phyloP scores from a whole-genome alignment of 2,888 invertebrate genomes.

The Apoderus coryli region DNA sequence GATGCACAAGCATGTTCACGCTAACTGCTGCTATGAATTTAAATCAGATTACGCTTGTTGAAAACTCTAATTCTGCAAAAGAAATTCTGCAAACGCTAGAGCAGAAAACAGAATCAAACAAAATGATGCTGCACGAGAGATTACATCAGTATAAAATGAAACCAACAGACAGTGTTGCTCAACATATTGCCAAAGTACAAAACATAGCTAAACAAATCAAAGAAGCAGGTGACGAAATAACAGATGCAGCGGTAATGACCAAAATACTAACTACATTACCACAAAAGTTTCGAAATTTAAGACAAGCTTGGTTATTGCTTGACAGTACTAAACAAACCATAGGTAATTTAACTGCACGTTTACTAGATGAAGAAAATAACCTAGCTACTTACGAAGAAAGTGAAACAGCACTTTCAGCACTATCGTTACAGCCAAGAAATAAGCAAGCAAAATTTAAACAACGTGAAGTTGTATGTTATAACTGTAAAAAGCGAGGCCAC shows the following conservation, averaged over 20 bases:
- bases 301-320: conserved; percentile 18
- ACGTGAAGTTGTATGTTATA: too few relatives aligned
- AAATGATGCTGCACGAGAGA: conserved; percentile 19
- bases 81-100: conserved; percentile 17
- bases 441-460: too few relatives aligned
- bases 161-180: conserved; percentile 17
- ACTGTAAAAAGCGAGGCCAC: neutral
- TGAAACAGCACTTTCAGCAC: conserved; percentile 10
- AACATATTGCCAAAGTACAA: conserved; percentile 21
- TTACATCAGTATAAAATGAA: conserved; percentile 18
- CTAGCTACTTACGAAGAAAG: conserved; percentile 10
- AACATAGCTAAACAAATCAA: conserved; percentile 19
- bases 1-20: conserved; percentile 16
- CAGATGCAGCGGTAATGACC: conserved; percentile 17
- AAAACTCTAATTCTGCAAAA: conserved; percentile 14
- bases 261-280: conserved; percentile 15
- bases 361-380: conserved; percentile 17
- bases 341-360: conserved; percentile 13
- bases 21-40: conserved; percentile 15
- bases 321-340: conserved; percentile 16
- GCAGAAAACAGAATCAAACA: conserved; percentile 17
- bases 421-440: neutral
- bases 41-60: conserved; percentile 13
- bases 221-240: conserved; percentile 16
- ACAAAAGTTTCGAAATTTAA: conserved; percentile 14